A percentile compares a stretch with the other conserved stretches of the same genome.
Evolutionary conservation across 2,888 invertebrate genomes (phyloP).

Genomic region (Loripinus fragilis): DNA sequence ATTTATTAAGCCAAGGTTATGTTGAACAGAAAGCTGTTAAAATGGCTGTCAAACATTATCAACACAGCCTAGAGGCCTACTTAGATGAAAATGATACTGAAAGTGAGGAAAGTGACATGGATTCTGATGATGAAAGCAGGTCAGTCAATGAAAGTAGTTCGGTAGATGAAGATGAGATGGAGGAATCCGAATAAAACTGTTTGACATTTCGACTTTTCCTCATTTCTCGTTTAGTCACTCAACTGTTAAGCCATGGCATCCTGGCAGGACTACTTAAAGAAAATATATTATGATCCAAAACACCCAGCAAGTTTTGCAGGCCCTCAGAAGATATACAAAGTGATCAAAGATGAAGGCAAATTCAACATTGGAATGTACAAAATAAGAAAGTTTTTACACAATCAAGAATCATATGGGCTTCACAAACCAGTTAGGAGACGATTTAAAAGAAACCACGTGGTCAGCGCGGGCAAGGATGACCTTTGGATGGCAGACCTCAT

Average conservation of each 20-base stretch:
- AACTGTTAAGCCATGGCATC: conserved; percentile 31
- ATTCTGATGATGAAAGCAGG: conserved; percentile 1
- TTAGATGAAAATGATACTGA: conserved; percentile 1
- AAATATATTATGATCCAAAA: conserved; percentile 41
- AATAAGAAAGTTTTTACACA: conserved; percentile 43
- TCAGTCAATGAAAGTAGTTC: neutral
- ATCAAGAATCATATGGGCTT: conserved; percentile 42
- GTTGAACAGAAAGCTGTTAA: neutral
- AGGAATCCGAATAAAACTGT: neutral
- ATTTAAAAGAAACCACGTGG: conserved; percentile 23
- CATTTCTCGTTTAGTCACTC: conserved; percentile 40
- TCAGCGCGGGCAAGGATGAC: conserved; percentile 43
- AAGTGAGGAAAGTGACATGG: neutral
- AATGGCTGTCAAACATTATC: neutral
- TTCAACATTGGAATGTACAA: conserved; percentile 34
- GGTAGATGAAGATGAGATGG: neutral
- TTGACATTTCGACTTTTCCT: neutral
- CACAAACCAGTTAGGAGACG: conserved; percentile 32
- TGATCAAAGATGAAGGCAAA: conserved; percentile 32
- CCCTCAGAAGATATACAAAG: conserved; percentile 46
- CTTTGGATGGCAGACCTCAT: conserved; percentile 51
- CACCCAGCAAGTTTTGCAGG: conserved; percentile 40
- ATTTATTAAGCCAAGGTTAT: neutral
- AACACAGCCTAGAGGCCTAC: neutral
- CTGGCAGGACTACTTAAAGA: conserved; percentile 47